phyloP scores from a whole-genome alignment of 2,113 vertebrate species.

The Gobius niger region DNA sequence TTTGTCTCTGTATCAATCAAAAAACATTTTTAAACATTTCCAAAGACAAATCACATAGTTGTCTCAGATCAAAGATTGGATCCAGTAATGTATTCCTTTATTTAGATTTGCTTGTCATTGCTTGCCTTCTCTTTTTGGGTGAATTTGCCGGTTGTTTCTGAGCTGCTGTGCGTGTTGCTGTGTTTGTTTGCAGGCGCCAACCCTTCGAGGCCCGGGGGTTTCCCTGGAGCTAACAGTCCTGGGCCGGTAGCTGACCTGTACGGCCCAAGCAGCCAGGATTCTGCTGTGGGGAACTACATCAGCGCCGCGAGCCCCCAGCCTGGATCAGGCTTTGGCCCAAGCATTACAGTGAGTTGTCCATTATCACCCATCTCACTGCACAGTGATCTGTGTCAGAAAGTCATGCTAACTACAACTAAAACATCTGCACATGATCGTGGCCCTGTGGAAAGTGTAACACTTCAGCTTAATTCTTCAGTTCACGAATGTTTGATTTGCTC shows the following conservation, averaged over 20 bases:
- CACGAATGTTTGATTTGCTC: conserved; percentile 15
- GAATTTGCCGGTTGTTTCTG: conserved; percentile 32
- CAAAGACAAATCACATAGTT: conserved; percentile 4
- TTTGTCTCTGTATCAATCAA: conserved; percentile 22
- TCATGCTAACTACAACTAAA: conserved; percentile 28
- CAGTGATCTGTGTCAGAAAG: conserved; percentile 27
- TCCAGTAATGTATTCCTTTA: conserved; percentile 68
- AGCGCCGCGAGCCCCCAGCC: conserved; percentile 97
- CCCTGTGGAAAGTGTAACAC: conserved; percentile 14
- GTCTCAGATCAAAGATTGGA: conserved; percentile 47
- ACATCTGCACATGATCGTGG: conserved; percentile 22
- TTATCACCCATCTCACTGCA: not conserved
- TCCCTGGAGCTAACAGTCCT: conserved; percentile 96
- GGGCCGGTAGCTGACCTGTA: conserved; percentile 96
- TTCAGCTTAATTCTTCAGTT: conserved; percentile 1
- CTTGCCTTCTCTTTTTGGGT: not conserved
- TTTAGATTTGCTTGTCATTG: conserved; percentile 21
- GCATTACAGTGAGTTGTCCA: conserved; percentile 91
- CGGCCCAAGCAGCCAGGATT: conserved; percentile 95
- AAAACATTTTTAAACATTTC: conserved; percentile 31
- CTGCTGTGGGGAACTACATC: conserved; percentile 99
- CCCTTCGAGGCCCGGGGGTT: conserved; percentile 92
- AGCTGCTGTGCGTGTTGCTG: conserved; percentile 77
- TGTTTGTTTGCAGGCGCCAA: conserved; percentile 90
- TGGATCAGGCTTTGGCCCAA: conserved; percentile 93